These are phyloP conservation scores for Euclidia mi DNA, from an alignment of 2,888 invertebrate genomes.

Conservation along the genomic window DNA sequence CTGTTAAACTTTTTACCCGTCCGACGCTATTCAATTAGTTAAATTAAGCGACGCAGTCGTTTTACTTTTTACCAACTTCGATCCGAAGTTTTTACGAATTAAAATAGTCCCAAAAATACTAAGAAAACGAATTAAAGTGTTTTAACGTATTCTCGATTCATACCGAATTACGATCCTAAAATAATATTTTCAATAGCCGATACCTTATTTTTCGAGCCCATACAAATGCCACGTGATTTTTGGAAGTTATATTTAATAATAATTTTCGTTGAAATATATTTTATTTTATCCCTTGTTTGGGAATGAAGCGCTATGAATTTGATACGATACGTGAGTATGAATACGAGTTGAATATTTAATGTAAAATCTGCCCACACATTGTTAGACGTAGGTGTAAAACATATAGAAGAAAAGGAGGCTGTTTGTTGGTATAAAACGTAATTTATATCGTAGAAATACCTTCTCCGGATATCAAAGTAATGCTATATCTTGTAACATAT, in stretches of 20 bases:
- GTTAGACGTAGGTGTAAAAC: background rate
- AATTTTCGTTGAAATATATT: background rate
- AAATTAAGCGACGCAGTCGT: constrained; percentile 51
- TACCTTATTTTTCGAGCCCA: constrained; percentile 1
- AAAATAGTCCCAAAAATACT: constrained; percentile 20
- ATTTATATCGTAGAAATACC: background rate
- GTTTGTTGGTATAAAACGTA: background rate
- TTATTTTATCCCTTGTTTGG: background rate
- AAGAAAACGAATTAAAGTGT: constrained; percentile 11
- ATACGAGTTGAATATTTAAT: constrained; percentile 5
- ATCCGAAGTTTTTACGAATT: constrained; percentile 22
- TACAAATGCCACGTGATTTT: background rate
- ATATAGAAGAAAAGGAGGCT: background rate
- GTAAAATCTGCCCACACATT: background rate
- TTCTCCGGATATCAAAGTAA: too few relatives aligned
- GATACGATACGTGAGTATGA: background rate
- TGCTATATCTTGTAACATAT: too few relatives aligned
- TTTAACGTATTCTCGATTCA: constrained; percentile 7
- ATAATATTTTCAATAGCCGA: constrained; percentile 30
- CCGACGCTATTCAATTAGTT: constrained; percentile 55
- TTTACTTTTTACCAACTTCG: constrained; percentile 27
- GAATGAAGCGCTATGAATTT: background rate
- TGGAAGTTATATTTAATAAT: background rate
- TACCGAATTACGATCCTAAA: constrained; percentile 33
- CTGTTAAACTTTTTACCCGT: constrained; percentile 46